phyloP scores from a whole-genome alignment of 2,888 invertebrate genomes.

The Scotopteryx bipunctaria region DNA sequence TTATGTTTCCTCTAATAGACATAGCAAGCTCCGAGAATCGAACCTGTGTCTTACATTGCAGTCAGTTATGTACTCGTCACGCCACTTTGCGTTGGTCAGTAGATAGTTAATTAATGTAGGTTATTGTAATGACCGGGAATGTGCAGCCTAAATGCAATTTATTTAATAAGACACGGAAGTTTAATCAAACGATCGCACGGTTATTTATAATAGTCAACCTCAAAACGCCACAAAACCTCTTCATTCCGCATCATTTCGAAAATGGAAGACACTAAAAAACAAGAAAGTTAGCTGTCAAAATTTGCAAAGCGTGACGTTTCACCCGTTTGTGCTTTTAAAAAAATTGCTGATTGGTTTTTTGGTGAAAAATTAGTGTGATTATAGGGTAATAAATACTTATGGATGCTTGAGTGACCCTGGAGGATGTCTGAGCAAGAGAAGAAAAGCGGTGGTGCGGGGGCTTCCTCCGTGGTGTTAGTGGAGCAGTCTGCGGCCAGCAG shows the following conservation, averaged over 20 bases:
- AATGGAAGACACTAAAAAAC: slow-evolving; percentile 63
- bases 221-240: slow-evolving; percentile 40
- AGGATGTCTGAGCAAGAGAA: slow-evolving; percentile 72
- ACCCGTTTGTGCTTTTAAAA: slow-evolving; percentile 58
- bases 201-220: too few relatives aligned
- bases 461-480: slow-evolving; percentile 53
- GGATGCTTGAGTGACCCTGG: slow-evolving; percentile 55
- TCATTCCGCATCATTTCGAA: slow-evolving; percentile 52
- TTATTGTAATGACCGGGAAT: too few relatives aligned
- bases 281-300: slow-evolving; percentile 69
- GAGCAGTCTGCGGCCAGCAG: slow-evolving; percentile 54
- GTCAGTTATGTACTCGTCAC: too few relatives aligned
- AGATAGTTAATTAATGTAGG: too few relatives aligned
- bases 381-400: slow-evolving; percentile 53
- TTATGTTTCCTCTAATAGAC: too few relatives aligned
- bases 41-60: too few relatives aligned
- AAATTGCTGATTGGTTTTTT: slow-evolving; percentile 57
- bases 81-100: too few relatives aligned
- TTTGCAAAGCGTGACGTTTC: slow-evolving; percentile 68
- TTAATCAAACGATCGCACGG: too few relatives aligned
- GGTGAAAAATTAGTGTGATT: slow-evolving; percentile 59
- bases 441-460: slow-evolving; percentile 46
- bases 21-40: too few relatives aligned
- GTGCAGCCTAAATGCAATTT: too few relatives aligned
- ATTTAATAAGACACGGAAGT: too few relatives aligned